Conservation (phyloP, 2,797 vertebrate species). For the Pangasius djambal region DNA sequence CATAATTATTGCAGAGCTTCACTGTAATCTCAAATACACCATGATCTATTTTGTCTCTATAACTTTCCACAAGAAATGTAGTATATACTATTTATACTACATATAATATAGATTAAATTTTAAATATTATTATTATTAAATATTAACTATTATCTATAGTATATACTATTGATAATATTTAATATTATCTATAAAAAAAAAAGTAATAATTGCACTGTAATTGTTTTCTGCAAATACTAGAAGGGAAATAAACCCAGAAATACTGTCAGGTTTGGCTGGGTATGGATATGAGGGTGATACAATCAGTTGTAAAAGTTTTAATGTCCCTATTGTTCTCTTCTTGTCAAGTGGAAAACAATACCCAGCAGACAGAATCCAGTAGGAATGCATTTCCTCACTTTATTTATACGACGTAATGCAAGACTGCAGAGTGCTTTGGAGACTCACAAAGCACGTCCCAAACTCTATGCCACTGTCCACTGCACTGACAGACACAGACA, state of each 20-base stretch:
- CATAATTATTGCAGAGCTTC: slow-evolving; percentile 12
- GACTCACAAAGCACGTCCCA: slow-evolving; percentile 18
- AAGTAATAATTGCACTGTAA: not conserved
- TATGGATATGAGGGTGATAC: not conserved
- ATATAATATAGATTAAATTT: too few species aligned
- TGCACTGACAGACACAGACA: slow-evolving; percentile 38
- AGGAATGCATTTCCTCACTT: slow-evolving; percentile 57
- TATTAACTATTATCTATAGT: not conserved
- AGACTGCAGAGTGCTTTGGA: slow-evolving; percentile 58
- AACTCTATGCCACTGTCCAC: not conserved
- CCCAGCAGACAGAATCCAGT: not conserved
- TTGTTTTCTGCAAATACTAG: not conserved
- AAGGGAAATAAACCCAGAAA: not conserved
- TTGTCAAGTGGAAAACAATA: not conserved
- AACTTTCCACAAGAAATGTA: not conserved
- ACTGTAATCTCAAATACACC: slow-evolving; percentile 7
- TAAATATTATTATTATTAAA: too few species aligned
- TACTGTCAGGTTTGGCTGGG: not conserved
- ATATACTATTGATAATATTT: too few species aligned
- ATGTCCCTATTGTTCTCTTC: not conserved
- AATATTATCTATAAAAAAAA: not conserved
- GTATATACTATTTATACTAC: not conserved
- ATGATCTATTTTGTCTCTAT: slow-evolving; percentile 23
- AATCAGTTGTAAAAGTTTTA: slow-evolving; percentile 32
- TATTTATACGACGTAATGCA: slow-evolving; percentile 64